Percentiles rank a stretch among this genome's conserved stretches.
phyloP scores from a whole-genome alignment of 2,113 vertebrate genomes.

The Panthera uncia region DNA sequence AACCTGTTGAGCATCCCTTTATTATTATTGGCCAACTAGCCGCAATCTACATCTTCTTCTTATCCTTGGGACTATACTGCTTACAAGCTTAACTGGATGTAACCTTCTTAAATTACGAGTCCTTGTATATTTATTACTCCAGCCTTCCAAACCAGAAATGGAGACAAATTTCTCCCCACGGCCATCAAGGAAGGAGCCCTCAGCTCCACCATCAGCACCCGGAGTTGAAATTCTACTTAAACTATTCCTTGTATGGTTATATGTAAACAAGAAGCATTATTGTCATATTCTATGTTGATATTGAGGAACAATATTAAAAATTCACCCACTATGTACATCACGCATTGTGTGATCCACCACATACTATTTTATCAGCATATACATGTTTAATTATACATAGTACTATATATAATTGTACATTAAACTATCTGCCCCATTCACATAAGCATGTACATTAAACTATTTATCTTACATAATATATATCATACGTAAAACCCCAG shows the following conservation, averaged over 20 bases:
- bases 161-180: neutral
- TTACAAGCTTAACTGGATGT: neutral
- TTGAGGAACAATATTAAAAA: neutral
- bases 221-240: neutral
- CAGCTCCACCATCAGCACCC: neutral
- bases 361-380: neutral
- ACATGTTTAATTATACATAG: neutral
- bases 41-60: neutral
- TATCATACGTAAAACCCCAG: neutral
- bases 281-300: neutral
- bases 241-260: neutral
- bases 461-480: neutral
- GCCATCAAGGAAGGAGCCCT: neutral
- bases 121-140: neutral
- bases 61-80: neutral
- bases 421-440: neutral
- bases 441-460: neutral
- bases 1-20: constrained; percentile 14
- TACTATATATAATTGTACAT: neutral
- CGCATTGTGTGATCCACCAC: neutral
- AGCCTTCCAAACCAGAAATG: neutral
- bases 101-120: neutral
- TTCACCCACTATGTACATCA: neutral
- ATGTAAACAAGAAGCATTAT: neutral
- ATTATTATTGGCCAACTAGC: neutral